These are phyloP conservation scores for Oryzias javanicus DNA, from an alignment of 2,113 vertebrate genomes.

Conservation along the genomic window DNA sequence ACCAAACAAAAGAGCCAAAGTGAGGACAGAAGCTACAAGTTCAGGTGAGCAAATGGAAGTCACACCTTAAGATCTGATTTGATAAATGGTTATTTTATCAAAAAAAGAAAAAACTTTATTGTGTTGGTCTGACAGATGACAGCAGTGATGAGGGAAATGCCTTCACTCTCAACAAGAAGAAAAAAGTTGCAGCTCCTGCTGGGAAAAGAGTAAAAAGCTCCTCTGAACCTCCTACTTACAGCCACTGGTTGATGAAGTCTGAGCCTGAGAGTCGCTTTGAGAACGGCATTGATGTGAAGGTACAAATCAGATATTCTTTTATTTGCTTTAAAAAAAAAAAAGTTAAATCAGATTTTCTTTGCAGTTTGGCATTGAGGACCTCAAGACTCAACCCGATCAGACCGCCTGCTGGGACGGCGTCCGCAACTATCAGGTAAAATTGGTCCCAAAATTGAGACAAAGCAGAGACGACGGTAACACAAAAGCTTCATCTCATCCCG, in stretches of 20 bases:
- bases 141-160: constrained; percentile 30
- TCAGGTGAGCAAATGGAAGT: constrained; percentile 57
- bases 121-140: no score
- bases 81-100: constrained; percentile 2
- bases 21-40: constrained; percentile 29
- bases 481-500: no score
- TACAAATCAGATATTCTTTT: constrained; percentile 43
- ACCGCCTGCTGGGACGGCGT: constrained; percentile 94
- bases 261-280: constrained; percentile 93
- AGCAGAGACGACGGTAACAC: no score
- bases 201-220: constrained; percentile 39
- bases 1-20: constrained; percentile 66
- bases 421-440: constrained; percentile 90
- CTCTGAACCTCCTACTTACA: constrained; percentile 35
- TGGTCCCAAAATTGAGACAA: no score
- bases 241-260: constrained; percentile 94
- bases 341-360: neutral
- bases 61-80: neutral
- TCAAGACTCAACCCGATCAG: constrained; percentile 86
- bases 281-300: constrained; percentile 92
- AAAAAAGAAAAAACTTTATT: neutral
- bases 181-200: constrained; percentile 47
- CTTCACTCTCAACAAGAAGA: constrained; percentile 35
- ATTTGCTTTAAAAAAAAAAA: no score
- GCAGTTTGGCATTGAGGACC: constrained; percentile 94